Conservation (phyloP, 2,113 vertebrate genomes). For the Gasterosteus aculeatus region DNA sequence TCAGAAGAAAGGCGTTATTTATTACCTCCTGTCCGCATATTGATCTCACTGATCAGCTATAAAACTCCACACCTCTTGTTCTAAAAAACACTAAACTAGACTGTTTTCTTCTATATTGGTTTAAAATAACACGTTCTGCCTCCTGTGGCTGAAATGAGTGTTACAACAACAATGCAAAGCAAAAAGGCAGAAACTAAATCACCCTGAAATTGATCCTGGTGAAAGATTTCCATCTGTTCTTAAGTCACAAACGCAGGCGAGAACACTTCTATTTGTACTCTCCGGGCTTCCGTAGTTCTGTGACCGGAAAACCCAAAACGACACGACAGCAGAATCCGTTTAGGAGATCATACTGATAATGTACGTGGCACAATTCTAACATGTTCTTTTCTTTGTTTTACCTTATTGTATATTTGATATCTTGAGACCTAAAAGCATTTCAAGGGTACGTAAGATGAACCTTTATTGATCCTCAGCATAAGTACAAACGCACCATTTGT, state of each 20-base stretch:
- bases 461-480: background rate
- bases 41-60: no score
- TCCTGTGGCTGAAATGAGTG: background rate
- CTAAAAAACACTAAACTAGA: no score
- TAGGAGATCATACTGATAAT: background rate
- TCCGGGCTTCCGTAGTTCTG: background rate
- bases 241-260: background rate
- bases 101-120: no score
- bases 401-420: background rate
- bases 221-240: background rate
- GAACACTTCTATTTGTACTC: background rate
- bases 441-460: background rate
- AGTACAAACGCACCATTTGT: background rate
- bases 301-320: background rate
- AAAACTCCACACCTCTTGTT: no score
- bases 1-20: no score
- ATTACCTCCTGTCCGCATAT: no score
- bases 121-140: background rate
- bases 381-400: background rate
- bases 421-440: background rate
- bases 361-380: background rate
- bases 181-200: no score
- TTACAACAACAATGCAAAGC: background rate
- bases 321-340: background rate
- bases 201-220: no score